Conservation (phyloP, 2,888 invertebrate species). For the Linhomoeus sp. region DNA sequence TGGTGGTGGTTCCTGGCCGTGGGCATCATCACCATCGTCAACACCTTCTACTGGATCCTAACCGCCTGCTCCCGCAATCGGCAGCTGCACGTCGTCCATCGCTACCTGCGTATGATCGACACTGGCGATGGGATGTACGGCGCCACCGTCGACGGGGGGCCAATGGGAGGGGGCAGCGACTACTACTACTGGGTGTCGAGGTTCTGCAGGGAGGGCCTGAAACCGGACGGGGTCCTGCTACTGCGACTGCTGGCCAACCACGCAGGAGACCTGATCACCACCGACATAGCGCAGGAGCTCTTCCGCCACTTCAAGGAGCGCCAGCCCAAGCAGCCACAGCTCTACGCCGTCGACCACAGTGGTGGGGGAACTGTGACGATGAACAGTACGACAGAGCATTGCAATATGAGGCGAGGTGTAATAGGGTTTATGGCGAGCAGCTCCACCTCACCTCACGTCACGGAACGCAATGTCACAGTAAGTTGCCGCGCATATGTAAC, state of each 20-base stretch:
- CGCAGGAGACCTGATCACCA: slow-evolving; percentile 4
- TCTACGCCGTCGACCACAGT: no score
- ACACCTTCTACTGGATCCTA: background rate
- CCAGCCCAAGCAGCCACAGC: no score
- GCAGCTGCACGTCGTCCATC: background rate
- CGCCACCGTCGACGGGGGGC: no score
- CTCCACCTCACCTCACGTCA: no score
- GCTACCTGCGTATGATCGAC: slow-evolving; percentile 1
- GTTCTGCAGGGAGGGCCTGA: slow-evolving; percentile 4
- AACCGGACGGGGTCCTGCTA: slow-evolving; percentile 6
- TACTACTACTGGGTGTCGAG: background rate
- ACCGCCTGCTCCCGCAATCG: background rate
- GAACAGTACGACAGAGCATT: no score
- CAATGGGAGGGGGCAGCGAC: no score
- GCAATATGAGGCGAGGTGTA: no score
- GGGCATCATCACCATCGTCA: background rate
- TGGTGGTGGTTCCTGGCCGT: slow-evolving; percentile 6
- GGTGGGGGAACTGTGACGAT: no score
- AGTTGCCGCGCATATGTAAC: no score
- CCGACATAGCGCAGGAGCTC: background rate
- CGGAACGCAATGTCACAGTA: no score
- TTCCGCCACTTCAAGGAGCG: background rate
- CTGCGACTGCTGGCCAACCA: slow-evolving; percentile 4
- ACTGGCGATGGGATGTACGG: background rate
- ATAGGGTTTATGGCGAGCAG: no score